Evolutionary conservation across 2,888 invertebrate species (phyloP), one percentile per base, ranked within the genome.

Genomic region (Epistrophella euchroma): DNA sequence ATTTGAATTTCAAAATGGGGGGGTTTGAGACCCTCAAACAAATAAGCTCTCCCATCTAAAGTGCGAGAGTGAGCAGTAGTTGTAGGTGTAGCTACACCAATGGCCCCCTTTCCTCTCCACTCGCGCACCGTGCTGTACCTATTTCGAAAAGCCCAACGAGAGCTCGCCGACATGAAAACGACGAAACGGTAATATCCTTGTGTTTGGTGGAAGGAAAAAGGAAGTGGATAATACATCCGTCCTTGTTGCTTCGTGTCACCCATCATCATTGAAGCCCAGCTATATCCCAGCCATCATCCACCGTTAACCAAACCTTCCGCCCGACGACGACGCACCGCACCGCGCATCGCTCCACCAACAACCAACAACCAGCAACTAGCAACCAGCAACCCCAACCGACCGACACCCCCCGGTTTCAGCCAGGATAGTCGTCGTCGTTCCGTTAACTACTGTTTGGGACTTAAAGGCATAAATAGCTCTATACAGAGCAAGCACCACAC

Each of bases 171-270:
- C n/a, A n/a, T 77, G 86, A 86, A 79, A 88, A 90, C 91, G 91
- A 91, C 92, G 92, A 92, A 92, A 92, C 92, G 92, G 92, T 92
- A 92, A 92, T 92, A 92, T 92, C 92, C 92, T 92, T 92, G 92
- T 92, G 92, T 92, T 92, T 92, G 92, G 92, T 92, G 92, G 92
- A 92, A 92, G 92, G 92, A 92, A 92, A 92, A 92, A 92, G 92
- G 92, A 92, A 92, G 92, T 92, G 92, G 92, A 92, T 92, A 92
- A 92, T 92, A 92, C 92, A 92, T 92, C 92, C 92, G 92, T 92
- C 92, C 92, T 92, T 92, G 92, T 92, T 92, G 92, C 92, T 92
- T 92, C 92, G 91, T 92, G 92, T 92, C 92, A 92, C 91, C 92
- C 91, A 91, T 84, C 87, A 84, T 87, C 87, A 87, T 83, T 87